Percentiles rank a stretch among this genome's conserved stretches.
These are phyloP conservation scores for Tenualosa thibaudeaui DNA, from an alignment of 2,797 vertebrate species.

Conservation along the genomic window DNA sequence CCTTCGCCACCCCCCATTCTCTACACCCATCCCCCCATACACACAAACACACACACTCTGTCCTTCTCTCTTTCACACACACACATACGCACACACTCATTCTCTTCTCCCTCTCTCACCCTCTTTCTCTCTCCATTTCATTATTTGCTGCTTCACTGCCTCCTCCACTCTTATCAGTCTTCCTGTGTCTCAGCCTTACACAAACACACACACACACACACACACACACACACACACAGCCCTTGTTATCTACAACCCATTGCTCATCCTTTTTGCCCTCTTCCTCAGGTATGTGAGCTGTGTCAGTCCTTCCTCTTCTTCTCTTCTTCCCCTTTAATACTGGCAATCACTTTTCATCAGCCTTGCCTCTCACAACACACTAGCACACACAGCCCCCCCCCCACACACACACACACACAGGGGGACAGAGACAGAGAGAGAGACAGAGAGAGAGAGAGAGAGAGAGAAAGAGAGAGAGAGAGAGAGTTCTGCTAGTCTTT, in stretches of 20 bases:
- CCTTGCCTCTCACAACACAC: slow-evolving; percentile 18
- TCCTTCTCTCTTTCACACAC: slow-evolving; percentile 23
- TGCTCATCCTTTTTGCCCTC: slow-evolving; percentile 34
- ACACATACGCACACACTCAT: slow-evolving; percentile 14
- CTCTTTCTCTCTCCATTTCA: slow-evolving; percentile 60
- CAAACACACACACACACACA: slow-evolving; percentile 47
- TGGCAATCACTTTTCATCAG: slow-evolving; percentile 19
- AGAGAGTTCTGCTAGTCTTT: too few species aligned
- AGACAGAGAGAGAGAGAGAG: too few species aligned
- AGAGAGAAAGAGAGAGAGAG: too few species aligned
- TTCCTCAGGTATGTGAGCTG: slow-evolving; percentile 33
- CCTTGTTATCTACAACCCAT: slow-evolving; percentile 44
- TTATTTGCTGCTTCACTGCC: slow-evolving; percentile 75
- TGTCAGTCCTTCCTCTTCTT: slow-evolving; percentile 19
- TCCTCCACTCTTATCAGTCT: slow-evolving; percentile 60
- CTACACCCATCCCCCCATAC: background rate
- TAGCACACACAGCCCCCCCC: slow-evolving; percentile 14
- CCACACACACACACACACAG: slow-evolving; percentile 4
- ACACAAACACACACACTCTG: slow-evolving; percentile 23
- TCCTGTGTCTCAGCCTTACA: slow-evolving; percentile 42
- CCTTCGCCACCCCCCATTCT: slow-evolving; percentile 39
- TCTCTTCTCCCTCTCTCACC: slow-evolving; percentile 44
- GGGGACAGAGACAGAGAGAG: slow-evolving; percentile 23
- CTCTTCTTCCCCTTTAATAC: slow-evolving; percentile 21
- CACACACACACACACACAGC: slow-evolving; percentile 36